Evolutionary conservation across 2,797 vertebrate genomes (phyloP).

Genomic region (Coccyzus lansbergi): DNA sequence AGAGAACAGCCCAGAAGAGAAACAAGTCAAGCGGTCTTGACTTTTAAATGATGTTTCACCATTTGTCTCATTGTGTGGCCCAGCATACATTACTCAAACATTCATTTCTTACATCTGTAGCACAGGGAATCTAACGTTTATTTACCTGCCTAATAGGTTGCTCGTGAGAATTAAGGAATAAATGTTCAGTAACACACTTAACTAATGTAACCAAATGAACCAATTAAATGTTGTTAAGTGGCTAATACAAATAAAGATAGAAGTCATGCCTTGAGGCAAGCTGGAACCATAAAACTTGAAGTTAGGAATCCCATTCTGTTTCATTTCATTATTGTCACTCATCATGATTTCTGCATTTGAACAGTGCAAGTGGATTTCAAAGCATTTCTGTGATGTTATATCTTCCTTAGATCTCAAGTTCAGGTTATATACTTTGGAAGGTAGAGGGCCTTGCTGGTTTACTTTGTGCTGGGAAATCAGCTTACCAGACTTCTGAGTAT

Average conservation of each 20-base stretch:
- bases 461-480: neutral
- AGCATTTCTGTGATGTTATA: neutral
- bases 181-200: neutral
- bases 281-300: neutral
- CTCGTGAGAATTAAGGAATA: neutral
- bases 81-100: neutral
- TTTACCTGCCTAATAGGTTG: neutral
- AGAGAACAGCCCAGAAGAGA: neutral
- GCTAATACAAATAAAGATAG: neutral
- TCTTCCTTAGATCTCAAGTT: neutral
- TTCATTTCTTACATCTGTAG: neutral
- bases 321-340: neutral
- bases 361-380: neutral
- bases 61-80: neutral
- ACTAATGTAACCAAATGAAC: neutral
- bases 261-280: neutral
- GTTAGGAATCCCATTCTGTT: neutral
- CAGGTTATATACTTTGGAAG: neutral
- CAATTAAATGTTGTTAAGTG: neutral
- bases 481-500: neutral
- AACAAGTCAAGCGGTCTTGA: neutral
- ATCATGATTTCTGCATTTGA: neutral
- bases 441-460: neutral
- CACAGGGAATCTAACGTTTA: neutral
- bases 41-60: neutral